Conservation (phyloP, 2,797 vertebrate genomes). For the Ctenopoma multispine region DNA sequence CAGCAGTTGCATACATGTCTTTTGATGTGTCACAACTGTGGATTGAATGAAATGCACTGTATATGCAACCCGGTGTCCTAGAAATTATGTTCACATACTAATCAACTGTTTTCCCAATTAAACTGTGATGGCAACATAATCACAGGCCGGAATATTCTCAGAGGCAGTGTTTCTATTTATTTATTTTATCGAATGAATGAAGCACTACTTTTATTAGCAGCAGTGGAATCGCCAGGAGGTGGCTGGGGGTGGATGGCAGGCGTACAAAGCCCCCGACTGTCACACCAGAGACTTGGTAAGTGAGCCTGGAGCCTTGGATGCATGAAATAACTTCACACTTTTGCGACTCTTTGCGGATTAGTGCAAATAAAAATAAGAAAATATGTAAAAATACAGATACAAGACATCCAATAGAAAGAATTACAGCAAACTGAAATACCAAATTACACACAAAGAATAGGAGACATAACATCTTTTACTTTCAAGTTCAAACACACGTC, state of each 20-base stretch:
- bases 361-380: too few relatives aligned
- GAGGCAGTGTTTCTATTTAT: background rate
- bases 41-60: too few relatives aligned
- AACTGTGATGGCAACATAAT: background rate
- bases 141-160: background rate
- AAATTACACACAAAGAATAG: background rate
- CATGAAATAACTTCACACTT: background rate
- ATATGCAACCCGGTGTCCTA: background rate
- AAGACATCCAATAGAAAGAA: background rate
- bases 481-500: background rate
- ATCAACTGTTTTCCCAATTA: background rate
- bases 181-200: background rate
- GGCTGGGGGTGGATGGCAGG: too few relatives aligned
- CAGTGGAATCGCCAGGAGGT: background rate
- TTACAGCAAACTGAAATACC: background rate
- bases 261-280: too few relatives aligned
- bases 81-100: background rate
- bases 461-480: background rate
- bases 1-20: too few relatives aligned
- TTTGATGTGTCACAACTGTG: too few relatives aligned
- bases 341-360: too few relatives aligned
- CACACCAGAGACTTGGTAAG: too few relatives aligned
- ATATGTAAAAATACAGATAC: too few relatives aligned
- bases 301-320: background rate
- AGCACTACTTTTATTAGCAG: background rate